These are phyloP conservation scores for Diachasma alloeum DNA, from an alignment of 1,140 invertebrate species.

Conservation along the genomic window DNA sequence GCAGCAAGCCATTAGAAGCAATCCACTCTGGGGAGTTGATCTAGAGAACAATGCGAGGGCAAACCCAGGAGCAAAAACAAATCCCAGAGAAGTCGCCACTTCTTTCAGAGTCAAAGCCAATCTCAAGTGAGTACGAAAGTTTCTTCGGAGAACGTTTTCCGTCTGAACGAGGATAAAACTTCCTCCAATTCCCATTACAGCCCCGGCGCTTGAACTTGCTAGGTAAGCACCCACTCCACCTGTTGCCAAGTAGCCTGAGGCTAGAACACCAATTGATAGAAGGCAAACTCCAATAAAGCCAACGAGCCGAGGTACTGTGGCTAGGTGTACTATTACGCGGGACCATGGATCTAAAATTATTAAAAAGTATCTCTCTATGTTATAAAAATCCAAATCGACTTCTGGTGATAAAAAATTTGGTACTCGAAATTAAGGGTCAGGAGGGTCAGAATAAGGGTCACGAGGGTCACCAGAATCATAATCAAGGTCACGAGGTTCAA, in stretches of 20 bases:
- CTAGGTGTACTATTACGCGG: slow-evolving; percentile 62
- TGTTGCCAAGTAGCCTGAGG: slow-evolving; percentile 53
- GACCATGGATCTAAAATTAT: slow-evolving; percentile 66
- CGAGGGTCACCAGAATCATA: too few species aligned
- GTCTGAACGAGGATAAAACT: slow-evolving; percentile 51
- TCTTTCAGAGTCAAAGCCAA: slow-evolving; percentile 46
- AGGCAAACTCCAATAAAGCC: slow-evolving; percentile 54
- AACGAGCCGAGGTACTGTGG: slow-evolving; percentile 66
- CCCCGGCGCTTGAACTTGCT: slow-evolving; percentile 52
- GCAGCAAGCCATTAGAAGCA: slow-evolving; percentile 45
- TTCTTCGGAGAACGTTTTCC: slow-evolving; percentile 44
- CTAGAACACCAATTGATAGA: slow-evolving; percentile 46
- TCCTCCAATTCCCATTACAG: slow-evolving; percentile 56
- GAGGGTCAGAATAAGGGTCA: too few species aligned
- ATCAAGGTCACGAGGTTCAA: too few species aligned
- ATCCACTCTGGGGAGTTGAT: slow-evolving; percentile 37
- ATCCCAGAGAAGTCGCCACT: slow-evolving; percentile 42
- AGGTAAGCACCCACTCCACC: slow-evolving; percentile 55
- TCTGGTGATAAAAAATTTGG: too few species aligned
- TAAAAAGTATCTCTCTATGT: background rate
- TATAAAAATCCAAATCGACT: too few species aligned
- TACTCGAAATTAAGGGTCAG: too few species aligned
- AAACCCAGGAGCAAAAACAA: slow-evolving; percentile 44
- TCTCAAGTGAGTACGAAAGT: slow-evolving; percentile 46
- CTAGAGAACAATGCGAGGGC: slow-evolving; percentile 38